These are phyloP conservation scores for Entosphenus tridentatus DNA, from an alignment of 2,113 vertebrate species.

Conservation along the genomic window DNA sequence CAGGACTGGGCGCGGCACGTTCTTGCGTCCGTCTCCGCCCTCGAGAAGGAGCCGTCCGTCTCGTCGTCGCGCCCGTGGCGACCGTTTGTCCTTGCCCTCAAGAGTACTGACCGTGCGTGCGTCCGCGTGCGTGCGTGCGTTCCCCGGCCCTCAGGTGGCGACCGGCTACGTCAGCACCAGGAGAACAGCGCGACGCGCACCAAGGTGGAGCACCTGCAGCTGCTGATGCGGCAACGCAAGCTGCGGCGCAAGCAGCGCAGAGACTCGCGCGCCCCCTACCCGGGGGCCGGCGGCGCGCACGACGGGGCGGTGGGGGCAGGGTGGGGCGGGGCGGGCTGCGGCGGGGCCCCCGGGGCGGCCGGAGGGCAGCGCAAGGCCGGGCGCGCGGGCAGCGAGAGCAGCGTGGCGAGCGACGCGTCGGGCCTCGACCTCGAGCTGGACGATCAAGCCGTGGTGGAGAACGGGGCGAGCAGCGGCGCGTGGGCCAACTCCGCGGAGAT, in stretches of 20 bases:
- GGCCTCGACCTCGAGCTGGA: slow-evolving; percentile 87
- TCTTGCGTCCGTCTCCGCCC: too few relatives aligned
- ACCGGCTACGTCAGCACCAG: slow-evolving; percentile 68
- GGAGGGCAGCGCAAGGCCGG: slow-evolving; percentile 59
- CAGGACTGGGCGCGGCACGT: too few relatives aligned
- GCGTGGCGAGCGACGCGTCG: slow-evolving; percentile 41
- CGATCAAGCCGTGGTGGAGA: slow-evolving; percentile 65
- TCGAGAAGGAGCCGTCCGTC: too few relatives aligned
- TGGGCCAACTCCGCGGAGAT: slow-evolving; percentile 77
- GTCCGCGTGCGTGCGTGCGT: too few relatives aligned
- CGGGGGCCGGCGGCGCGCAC: slow-evolving; percentile 60
- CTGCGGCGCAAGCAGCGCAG: slow-evolving; percentile 69
- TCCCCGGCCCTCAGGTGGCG: slow-evolving; percentile 24
- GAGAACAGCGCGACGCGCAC: slow-evolving; percentile 88
- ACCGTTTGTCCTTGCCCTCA: too few relatives aligned
- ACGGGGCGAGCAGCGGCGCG: slow-evolving; percentile 90
- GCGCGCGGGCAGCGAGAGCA: slow-evolving; percentile 15
- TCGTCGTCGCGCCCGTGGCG: too few relatives aligned
- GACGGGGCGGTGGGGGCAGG: too few relatives aligned
- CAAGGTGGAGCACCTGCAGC: slow-evolving; percentile 81
- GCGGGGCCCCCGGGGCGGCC: slow-evolving; percentile 13
- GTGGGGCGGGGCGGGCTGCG: neutral
- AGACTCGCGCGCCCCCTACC: slow-evolving; percentile 59
- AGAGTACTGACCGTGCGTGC: too few relatives aligned
- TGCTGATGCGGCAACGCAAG: slow-evolving; percentile 81